Evolutionary conservation across 1,140 invertebrate genomes (phyloP), one percentile per base, ranked within the genome.

Genomic region (Drosophila pruinosa): DNA sequence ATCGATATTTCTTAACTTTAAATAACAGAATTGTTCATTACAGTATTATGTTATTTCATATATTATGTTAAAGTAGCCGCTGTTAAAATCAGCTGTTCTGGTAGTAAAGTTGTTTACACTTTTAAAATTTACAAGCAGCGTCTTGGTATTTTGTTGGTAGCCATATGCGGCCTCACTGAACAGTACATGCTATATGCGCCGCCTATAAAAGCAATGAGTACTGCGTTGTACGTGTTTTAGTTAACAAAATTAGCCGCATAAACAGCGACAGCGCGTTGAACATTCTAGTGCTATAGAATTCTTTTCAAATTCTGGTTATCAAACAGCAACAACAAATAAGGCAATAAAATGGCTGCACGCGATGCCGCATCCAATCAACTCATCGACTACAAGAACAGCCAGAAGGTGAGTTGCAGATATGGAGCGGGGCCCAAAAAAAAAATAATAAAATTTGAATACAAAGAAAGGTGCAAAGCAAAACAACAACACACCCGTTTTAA

Each of bases 321-420:
- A 50, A 24, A 50, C 56, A 14, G 24, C 52, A 39, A 67, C 7
- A 26, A 54, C 31, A 71, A 61, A 64, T 57, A 78, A 65, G 41
- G 41, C 21, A 65, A 17, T 56, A 10, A 71, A 82, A 93, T 93
- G 93, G 91, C 92, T 89, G 90, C 91, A 47, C 92, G 94, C 70
- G 94, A 95, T 88, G 93, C 94, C 50, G 93, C 95, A 2, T 85
- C 94, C 3, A 94, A 96, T 48, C 95, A 96, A 91, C 92, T 96
- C 26, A 92, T 93, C 48, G 92, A 94, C 50, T 96, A 93, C 89
- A 95, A 94, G 78, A 94, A 94, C 80, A 85, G 81, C 1, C 78
- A 93, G 21, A 93, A 94, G 93, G 95, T 96, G 92, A 90, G 91
- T 79, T 41, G 89, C 22, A 4, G 14, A 14, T 38, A 52, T 57